A percentile compares a stretch with the other conserved stretches of the same genome.
phyloP scores from a whole-genome alignment of 2,113 vertebrate genomes.

The Paralichthys olivaceus region DNA sequence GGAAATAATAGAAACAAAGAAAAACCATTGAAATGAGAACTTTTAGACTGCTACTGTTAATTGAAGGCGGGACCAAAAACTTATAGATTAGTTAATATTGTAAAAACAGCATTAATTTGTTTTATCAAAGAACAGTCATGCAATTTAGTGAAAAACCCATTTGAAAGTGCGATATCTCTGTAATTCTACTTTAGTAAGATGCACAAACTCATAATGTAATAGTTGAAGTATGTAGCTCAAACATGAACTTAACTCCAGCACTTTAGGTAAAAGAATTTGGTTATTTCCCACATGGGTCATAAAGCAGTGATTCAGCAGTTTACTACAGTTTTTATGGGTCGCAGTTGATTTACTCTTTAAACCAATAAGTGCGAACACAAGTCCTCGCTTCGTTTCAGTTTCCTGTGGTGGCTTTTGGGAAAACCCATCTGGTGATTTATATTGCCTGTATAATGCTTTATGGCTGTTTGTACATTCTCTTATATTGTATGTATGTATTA shows the following conservation, averaged over 20 bases:
- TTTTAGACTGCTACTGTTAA: neutral
- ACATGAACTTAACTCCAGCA: neutral
- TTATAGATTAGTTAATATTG: too few species aligned
- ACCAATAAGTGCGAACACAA: neutral
- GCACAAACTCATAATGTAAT: neutral
- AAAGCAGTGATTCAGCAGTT: neutral
- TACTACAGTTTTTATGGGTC: neutral
- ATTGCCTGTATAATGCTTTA: slow-evolving; percentile 57
- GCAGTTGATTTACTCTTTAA: slow-evolving; percentile 51
- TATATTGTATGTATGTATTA: slow-evolving; percentile 46
- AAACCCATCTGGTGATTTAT: slow-evolving; percentile 21
- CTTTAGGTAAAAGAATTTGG: neutral
- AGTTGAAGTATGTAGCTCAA: neutral
- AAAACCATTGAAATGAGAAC: neutral
- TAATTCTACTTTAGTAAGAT: neutral
- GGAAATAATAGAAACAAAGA: neutral
- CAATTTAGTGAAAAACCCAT: too few species aligned
- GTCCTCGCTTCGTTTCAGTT: slow-evolving; percentile 14
- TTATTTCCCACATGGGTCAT: slow-evolving; percentile 1
- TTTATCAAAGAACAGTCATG: too few species aligned
- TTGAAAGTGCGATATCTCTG: neutral
- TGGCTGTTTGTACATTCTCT: slow-evolving; percentile 74
- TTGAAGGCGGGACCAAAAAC: too few species aligned
- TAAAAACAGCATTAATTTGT: too few species aligned
- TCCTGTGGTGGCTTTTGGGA: slow-evolving; percentile 29